phyloP scores from a whole-genome alignment of 2,113 vertebrate genomes.

The Nicator chloris region DNA sequence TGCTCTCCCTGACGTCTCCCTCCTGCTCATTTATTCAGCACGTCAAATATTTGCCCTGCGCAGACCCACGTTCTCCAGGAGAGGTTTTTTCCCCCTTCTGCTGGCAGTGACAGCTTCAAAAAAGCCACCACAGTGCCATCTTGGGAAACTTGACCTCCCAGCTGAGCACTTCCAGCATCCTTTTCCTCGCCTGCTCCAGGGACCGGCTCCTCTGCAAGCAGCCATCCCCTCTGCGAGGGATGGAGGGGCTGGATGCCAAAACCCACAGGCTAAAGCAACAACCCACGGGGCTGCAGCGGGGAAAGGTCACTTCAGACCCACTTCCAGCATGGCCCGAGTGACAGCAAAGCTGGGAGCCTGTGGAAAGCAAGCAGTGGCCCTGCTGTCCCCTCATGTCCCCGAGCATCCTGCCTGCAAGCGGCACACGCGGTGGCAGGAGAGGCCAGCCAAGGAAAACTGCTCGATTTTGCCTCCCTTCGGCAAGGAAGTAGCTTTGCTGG shows the following conservation, averaged over 20 bases:
- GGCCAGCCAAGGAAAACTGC: conserved; percentile 17
- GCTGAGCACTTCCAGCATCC: neutral
- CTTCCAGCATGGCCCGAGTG: neutral
- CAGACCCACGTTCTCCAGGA: neutral
- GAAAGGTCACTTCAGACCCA: neutral
- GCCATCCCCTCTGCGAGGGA: neutral
- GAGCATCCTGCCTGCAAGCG: neutral
- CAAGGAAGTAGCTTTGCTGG: neutral
- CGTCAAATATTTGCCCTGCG: conserved; percentile 37
- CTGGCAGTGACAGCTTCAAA: neutral
- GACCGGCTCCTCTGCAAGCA: neutral
- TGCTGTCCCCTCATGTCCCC: neutral
- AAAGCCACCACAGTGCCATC: conserved; percentile 44
- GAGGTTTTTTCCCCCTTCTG: neutral
- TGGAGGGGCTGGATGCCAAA: neutral
- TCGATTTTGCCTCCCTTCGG: neutral
- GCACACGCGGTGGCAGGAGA: neutral
- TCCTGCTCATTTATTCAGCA: conserved; percentile 41
- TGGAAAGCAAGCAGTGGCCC: neutral
- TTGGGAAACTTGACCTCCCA: neutral
- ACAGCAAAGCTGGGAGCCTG: neutral
- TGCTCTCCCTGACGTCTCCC: neutral
- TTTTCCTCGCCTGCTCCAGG: neutral
- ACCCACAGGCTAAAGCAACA: neutral
- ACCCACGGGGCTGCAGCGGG: neutral